These are phyloP conservation scores for Plagiodera versicolora DNA, from an alignment of 2,888 invertebrate species.

Conservation along the genomic window DNA sequence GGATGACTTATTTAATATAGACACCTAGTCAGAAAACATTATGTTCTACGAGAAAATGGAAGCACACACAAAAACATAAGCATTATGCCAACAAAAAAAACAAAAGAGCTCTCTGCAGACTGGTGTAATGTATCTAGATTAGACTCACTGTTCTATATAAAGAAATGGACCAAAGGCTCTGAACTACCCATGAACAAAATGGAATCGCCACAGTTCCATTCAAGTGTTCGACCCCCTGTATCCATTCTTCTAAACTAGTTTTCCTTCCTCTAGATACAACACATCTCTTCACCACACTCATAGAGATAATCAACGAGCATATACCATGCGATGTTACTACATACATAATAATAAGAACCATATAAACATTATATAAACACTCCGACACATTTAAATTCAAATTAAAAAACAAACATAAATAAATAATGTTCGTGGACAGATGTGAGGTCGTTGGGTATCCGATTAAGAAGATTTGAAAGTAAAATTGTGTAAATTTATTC, in stretches of 20 bases:
- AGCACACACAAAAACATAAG: too few species aligned
- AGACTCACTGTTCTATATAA: neutral
- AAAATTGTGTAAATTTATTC: conserved; percentile 1
- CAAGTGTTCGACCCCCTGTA: neutral
- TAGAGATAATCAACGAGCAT: neutral
- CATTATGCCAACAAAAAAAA: too few species aligned
- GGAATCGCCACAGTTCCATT: neutral
- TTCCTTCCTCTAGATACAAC: neutral
- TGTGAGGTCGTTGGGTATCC: neutral
- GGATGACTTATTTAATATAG: too few species aligned
- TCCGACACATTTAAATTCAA: conserved; percentile 1
- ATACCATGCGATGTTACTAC: neutral
- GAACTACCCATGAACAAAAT: neutral
- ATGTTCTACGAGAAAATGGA: too few species aligned
- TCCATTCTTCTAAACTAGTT: neutral
- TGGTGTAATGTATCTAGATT: too few species aligned
- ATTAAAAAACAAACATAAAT: neutral
- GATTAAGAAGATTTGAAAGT: conserved; percentile 1
- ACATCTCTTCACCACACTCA: neutral
- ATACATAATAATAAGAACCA: conserved; percentile 1
- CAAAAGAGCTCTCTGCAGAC: too few species aligned
- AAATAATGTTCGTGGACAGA: neutral
- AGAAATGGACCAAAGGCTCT: neutral
- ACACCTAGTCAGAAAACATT: too few species aligned
- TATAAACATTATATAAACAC: neutral